These are phyloP conservation scores for Huso huso DNA, from an alignment of 2,797 vertebrate genomes.

Conservation along the genomic window DNA sequence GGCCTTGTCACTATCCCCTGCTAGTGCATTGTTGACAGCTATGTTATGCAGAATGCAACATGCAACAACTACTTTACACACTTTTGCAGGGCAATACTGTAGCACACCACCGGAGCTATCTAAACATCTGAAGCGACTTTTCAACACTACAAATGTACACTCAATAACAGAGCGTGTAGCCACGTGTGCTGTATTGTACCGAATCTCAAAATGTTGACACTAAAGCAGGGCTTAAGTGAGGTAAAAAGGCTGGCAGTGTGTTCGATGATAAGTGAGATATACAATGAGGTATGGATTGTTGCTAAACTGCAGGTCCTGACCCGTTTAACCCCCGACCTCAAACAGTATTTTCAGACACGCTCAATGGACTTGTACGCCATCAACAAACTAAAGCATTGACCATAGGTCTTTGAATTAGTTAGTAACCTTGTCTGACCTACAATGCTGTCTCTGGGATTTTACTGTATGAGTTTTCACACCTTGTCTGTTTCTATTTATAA, in stretches of 20 bases:
- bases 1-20: too few relatives aligned
- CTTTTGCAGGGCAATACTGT: too few relatives aligned
- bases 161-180: too few relatives aligned
- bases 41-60: too few relatives aligned
- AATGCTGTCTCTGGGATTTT: background rate
- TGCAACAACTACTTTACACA: too few relatives aligned
- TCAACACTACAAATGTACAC: too few relatives aligned
- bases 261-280: constrained; percentile 9
- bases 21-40: too few relatives aligned
- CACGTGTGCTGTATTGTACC: too few relatives aligned
- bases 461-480: background rate
- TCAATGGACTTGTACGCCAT: constrained; percentile 2
- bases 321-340: constrained; percentile 4
- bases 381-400: background rate
- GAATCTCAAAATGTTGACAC: background rate
- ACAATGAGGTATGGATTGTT: constrained; percentile 1
- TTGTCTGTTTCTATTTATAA: background rate
- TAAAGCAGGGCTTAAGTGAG: background rate
- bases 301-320: background rate
- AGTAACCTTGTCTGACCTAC: background rate
- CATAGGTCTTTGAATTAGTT: background rate
- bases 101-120: too few relatives aligned
- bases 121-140: too few relatives aligned
- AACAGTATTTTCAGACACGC: constrained; percentile 2
- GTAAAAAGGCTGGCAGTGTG: constrained; percentile 1